Evolutionary conservation across 2,113 vertebrate genomes (phyloP), one percentile per base, ranked within the genome.

Genomic region (Etheostoma spectabile): DNA sequence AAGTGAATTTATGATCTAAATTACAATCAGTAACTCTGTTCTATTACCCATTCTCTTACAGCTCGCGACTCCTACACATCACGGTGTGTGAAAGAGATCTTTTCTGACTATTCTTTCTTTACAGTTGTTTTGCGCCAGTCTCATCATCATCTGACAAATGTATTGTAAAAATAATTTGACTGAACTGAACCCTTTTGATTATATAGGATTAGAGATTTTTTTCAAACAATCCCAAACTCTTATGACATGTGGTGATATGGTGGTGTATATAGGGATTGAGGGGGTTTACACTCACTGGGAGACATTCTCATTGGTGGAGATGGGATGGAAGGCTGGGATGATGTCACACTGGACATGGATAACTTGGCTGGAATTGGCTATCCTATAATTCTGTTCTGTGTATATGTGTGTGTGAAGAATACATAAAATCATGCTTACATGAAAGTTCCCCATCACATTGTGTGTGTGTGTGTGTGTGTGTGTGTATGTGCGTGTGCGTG

Each of bases 1-100:
- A 3, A 14, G 35, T 30, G 13, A 68, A 85, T 77, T 73, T 71
- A 79, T 53, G 55, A 82, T 83, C 60, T 70, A n/a, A 65, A 84
- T 73, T 15, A 56, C 51, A 61, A 71, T 82, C 61, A 21, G 8
- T 73, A 33, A 21, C 15, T 49, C 10, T 16, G 11, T 42, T n/a
- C 59, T 45, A 49, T 14, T 19, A 14, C 7, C 15, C 70, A 19
- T 8, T 18, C 6, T 35, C 16, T 42, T 38, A 70, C 18, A 61
- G 19, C 57, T 53, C 8, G 38, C 0, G 0, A 19, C 22, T 73
- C 8, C 19, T 62, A 45, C 35, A 38, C 8, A 38, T 22, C 18
- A 38, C 7, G 59, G 27, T 55, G 35, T 35, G 24, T 22, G 5
- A 1, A 27, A 63, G 8, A 24, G 35, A 18, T 45, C 11, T 5